Evolutionary conservation across 2,113 vertebrate genomes (phyloP).

Genomic region (Hystrix brachyura): DNA sequence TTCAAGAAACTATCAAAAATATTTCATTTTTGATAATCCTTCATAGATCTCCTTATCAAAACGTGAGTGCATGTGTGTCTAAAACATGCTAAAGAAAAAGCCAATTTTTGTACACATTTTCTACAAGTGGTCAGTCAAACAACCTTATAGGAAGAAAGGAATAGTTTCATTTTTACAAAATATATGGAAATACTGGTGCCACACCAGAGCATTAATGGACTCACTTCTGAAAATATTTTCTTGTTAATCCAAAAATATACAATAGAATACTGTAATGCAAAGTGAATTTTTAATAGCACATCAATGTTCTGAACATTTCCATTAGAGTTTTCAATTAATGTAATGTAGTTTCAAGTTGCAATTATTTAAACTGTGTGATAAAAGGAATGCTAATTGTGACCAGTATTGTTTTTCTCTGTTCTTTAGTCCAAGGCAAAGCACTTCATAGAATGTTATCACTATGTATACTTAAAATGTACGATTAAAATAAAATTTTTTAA

Average conservation of each 20-base stretch:
- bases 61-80: rapidly evolving
- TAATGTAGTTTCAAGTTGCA: background rate
- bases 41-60: background rate
- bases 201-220: background rate
- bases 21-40: background rate
- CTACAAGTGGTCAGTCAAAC: background rate
- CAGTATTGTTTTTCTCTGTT: background rate
- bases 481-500: too few relatives aligned
- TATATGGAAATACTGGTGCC: background rate
- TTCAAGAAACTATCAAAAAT: background rate
- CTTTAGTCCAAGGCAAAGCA: slow-evolving; percentile 19
- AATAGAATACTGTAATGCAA: background rate
- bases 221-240: background rate
- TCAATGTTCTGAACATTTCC: background rate
- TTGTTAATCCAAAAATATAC: background rate
- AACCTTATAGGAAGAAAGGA: background rate
- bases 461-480: too few relatives aligned
- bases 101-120: background rate
- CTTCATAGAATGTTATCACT: background rate
- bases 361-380: background rate
- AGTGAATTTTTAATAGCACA: background rate
- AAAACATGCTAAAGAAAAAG: background rate
- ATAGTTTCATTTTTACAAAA: background rate
- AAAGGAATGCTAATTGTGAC: background rate
- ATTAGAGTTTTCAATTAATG: slow-evolving; percentile 45